These are phyloP conservation scores for Cylloceria caligata DNA, from an alignment of 2,888 invertebrate genomes.

Conservation along the genomic window DNA sequence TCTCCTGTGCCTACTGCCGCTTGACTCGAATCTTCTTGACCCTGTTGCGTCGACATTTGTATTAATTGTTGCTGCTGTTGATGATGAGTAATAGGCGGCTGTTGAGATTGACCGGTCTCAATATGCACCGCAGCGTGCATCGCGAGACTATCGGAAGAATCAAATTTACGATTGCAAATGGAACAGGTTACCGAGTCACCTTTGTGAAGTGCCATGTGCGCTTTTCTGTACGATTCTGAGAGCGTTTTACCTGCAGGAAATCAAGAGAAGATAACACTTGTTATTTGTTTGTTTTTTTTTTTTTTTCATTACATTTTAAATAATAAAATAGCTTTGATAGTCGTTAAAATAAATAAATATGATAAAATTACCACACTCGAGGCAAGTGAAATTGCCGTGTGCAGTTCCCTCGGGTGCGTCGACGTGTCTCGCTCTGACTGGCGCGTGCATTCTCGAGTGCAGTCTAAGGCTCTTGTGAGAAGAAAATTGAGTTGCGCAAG, in stretches of 20 bases:
- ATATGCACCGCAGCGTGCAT: conserved; percentile 91
- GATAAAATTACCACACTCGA: conserved; percentile 79
- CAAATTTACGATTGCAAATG: conserved; percentile 91
- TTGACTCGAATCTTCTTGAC: conserved; percentile 32
- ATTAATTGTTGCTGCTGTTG: not conserved
- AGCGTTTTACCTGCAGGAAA: conserved; percentile 78
- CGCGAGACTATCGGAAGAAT: conserved; percentile 87
- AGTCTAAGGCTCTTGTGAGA: conserved; percentile 89
- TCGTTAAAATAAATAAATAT: conserved; percentile 68
- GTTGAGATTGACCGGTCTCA: conserved; percentile 73
- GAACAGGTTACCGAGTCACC: conserved; percentile 87
- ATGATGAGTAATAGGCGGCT: conserved; percentile 5
- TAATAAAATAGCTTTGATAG: too few species aligned
- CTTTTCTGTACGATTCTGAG: conserved; percentile 85
- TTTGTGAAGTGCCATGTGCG: conserved; percentile 90
- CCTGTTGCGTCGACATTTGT: conserved; percentile 11
- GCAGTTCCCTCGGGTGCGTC: conserved; percentile 83
- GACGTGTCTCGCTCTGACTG: conserved; percentile 86
- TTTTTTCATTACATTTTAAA: conserved; percentile 9
- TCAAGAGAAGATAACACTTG: not conserved
- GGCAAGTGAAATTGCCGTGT: conserved; percentile 80
- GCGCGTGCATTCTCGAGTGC: conserved; percentile 91
- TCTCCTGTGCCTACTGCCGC: not conserved
- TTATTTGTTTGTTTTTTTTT: not conserved
- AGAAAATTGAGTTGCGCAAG: conserved; percentile 89